Evolutionary conservation across 2,113 vertebrate species (phyloP), one percentile per base, ranked within the genome.

Genomic region (Centropus bengalensis): DNA sequence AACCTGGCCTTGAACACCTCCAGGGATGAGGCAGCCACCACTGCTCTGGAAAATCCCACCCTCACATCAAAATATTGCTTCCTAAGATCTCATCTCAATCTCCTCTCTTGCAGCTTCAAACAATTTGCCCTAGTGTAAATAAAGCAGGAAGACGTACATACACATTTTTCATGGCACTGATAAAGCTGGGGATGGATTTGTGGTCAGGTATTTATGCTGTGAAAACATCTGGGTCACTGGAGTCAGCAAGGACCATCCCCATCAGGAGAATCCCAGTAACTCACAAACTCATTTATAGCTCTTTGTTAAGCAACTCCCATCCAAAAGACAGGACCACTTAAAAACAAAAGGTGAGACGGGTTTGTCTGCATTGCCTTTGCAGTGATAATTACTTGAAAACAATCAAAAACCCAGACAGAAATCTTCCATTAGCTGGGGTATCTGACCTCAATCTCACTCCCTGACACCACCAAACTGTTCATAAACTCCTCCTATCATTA

Each of bases 371-470:
- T 15, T 59, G 10, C 21, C 64, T 75, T 84, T 81, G 64, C 47
- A 55, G 54, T 36, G 13, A 44, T 56, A 91, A 84, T 88, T 78
- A 78, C 33, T 74, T 92, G 59, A 93, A 76, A 95, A 79, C 52
- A 86, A 81, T 23, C 24, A 62, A 74, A 84, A 89, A 91, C 52
- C 7, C 32, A 84, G 90, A 73, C 21, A 75, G 60, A 92, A 84
- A 40, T 49, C 58, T 82, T 70, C 80, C 60, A 79, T 69, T 76
- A 89, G n/a, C 6, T 73, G 21, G 10, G 23, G 14, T 86, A 64
- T 81, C 69, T 2, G 20, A 82, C 77, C 33, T 76, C 67, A 66
- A 47, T 77, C 85, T 66, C 7, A 0, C 47, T 66, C 59, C 55
- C 55, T 80, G 55, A 80, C 80, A 69, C 5, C 0, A 0, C 28